Base-by-base conservation (phyloP, 2,113 vertebrate genomes). In the Salminus brasiliensis region DNA sequence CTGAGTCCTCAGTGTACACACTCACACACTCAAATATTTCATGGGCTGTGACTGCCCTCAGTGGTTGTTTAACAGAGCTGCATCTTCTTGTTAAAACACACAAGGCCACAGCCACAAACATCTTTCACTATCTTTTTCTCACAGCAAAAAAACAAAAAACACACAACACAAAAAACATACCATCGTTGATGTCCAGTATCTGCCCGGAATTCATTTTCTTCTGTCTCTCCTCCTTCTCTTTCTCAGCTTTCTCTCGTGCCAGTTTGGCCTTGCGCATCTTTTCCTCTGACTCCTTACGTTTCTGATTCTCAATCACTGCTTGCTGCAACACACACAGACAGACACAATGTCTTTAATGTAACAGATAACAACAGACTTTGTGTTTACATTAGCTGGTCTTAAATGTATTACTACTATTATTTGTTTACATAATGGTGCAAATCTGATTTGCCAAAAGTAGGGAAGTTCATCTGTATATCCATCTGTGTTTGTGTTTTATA, bases 221-320 rank as follows among this genome's bases (percentile, higher is more conserved):
- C 76, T 92, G 89, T 80, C 95, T 93, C 82, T 95, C 95, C 78
- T 90, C 89, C 23, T 89, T 89, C 70, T 96, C 92, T 86, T 93
- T 94, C 85, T 96, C 94, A 0, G 94, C 95, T 80, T 95, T 95
- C 80, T 96, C 96, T 84, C 93, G 92, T 0, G 90, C 93, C 76
- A 96, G 87, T 83, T 93, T 94, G 70, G 94, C 95, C 82, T 5
- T 63, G 36, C 86, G 85, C 81, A 95, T 93, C 84, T 93, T 97
- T 81, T 98, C 96, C 76, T 94, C 96, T 1, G 92, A 87, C 87
- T 95, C 95, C 55, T 85, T 94, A 27, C 87, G 88, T 82, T 95
- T 95, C 83, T 94, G 92, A 81, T 94, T 95, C 75, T 94, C 95
- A 83, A 81, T 90, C 59, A 95, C 91, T 0, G 94, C 93, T 96